phyloP scores from a whole-genome alignment of 1,140 invertebrate species.

The Caerostris darwini region DNA sequence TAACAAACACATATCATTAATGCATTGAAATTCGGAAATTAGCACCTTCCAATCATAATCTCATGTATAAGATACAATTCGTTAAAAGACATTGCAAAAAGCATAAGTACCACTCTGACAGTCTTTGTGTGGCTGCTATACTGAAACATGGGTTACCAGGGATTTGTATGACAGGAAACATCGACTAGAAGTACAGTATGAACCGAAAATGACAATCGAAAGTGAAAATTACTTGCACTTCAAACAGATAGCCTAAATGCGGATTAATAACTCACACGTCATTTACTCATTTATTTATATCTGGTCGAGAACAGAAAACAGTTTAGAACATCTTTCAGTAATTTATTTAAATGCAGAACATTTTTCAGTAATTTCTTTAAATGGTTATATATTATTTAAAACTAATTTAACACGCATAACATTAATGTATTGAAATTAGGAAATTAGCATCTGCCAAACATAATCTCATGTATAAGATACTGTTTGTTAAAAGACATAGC shows the following conservation, averaged over 20 bases:
- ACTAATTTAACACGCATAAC: too few species aligned
- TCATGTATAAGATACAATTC: background rate
- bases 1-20: too few species aligned
- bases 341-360: too few species aligned
- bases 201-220: conserved; percentile 46
- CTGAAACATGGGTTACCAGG: conserved; percentile 49
- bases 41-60: too few species aligned
- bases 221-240: conserved; percentile 4
- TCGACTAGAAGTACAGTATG: conserved; percentile 12
- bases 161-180: conserved; percentile 49
- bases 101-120: conserved; percentile 17
- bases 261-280: conserved; percentile 37
- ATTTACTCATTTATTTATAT: conserved; percentile 56
- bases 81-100: background rate
- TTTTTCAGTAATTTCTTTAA: too few species aligned
- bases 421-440: too few species aligned
- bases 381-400: too few species aligned
- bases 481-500: background rate
- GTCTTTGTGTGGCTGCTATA: conserved; percentile 13
- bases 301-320: background rate
- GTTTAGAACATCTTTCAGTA: too few species aligned
- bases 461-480: background rate
- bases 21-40: too few species aligned
- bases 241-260: conserved; percentile 50
- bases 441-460: background rate